Percentiles rank a stretch among this genome's conserved stretches.
phyloP scores from a whole-genome alignment of 2,113 vertebrate species.

The Cygnus buccinator region DNA sequence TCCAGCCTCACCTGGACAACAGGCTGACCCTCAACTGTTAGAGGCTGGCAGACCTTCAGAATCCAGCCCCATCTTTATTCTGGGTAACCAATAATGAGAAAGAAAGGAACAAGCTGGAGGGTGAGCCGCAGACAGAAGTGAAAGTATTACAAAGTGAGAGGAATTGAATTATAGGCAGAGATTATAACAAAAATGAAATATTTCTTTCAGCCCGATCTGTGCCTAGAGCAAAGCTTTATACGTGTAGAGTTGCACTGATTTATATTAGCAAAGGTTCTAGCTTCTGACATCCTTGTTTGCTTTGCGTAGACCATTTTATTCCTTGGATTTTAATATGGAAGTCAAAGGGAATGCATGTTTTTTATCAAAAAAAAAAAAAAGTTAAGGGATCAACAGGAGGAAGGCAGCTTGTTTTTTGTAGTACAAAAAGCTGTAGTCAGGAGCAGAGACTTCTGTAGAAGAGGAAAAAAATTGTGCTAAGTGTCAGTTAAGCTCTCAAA shows the following conservation, averaged over 20 bases:
- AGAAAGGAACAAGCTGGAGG: not conserved
- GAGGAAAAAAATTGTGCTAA: not conserved
- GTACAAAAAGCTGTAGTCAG: not conserved
- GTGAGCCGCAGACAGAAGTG: not conserved
- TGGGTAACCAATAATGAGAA: not conserved
- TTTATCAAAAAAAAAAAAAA: not conserved
- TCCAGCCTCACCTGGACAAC: not conserved
- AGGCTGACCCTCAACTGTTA: not conserved
- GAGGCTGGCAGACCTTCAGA: not conserved
- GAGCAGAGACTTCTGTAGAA: not conserved
- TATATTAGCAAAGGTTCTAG: not conserved
- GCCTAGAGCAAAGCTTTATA: not conserved
- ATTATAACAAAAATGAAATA: conserved; percentile 20
- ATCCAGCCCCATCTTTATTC: not conserved
- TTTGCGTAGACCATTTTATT: not conserved
- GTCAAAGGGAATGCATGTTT: not conserved
- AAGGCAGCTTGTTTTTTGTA: not conserved
- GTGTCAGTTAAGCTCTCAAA: not conserved
- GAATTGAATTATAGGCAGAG: not conserved
- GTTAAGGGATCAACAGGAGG: not conserved
- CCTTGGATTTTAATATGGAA: not conserved
- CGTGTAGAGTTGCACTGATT: not conserved
- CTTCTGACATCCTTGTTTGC: not conserved
- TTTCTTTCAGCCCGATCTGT: not conserved
- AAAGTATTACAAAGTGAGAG: not conserved